Evolutionary conservation across 1,140 invertebrate species (phyloP).

Genomic region (Orchesella cincta): DNA sequence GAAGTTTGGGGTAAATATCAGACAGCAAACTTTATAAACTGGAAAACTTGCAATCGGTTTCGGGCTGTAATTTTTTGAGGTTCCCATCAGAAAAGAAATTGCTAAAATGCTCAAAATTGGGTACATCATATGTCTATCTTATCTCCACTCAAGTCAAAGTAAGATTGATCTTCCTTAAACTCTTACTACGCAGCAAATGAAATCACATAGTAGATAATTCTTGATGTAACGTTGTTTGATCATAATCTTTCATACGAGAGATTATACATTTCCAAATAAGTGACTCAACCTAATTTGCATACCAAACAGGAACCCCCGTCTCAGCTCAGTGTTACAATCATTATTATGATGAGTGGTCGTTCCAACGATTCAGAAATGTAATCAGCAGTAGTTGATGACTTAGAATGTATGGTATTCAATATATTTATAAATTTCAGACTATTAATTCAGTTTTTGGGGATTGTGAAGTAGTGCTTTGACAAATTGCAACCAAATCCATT

Average conservation of each 20-base stretch:
- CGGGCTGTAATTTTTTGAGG: too few species aligned
- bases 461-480: not conserved
- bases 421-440: not conserved
- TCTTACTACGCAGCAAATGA: not conserved
- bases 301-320: slow-evolving; percentile 16
- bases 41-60: not conserved
- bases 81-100: too few species aligned
- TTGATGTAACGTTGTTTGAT: slow-evolving; percentile 23
- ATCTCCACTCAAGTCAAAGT: not conserved
- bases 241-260: slow-evolving; percentile 25
- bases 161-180: not conserved
- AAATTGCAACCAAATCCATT: slow-evolving; percentile 12
- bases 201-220: slow-evolving; percentile 11
- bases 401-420: not conserved
- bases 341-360: not conserved
- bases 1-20: too few species aligned
- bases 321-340: not conserved
- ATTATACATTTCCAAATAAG: slow-evolving; percentile 26
- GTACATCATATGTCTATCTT: not conserved
- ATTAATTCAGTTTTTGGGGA: not conserved
- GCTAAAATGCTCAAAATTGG: slow-evolving; percentile 5
- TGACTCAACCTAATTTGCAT: slow-evolving; percentile 15
- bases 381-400: not conserved
- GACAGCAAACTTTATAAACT: too few species aligned
- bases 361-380: not conserved